Conservation (phyloP, 2,797 vertebrate species). For the Lacerta bilineata region DNA sequence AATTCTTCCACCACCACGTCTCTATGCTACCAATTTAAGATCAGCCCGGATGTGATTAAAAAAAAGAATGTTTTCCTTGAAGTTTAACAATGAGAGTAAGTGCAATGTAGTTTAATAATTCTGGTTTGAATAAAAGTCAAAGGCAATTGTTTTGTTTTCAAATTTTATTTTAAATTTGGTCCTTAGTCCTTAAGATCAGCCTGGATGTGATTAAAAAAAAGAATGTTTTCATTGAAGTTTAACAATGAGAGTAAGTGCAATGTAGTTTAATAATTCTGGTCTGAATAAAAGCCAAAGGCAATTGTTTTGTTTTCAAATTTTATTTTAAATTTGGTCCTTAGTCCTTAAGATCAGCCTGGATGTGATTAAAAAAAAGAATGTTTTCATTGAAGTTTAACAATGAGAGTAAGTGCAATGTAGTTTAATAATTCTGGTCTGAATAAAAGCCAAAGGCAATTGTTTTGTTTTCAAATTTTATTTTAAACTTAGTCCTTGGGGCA, state of each 20-base stretch:
- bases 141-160: not conserved
- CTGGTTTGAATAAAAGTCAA: not conserved
- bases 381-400: not conserved
- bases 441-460: not conserved
- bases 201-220: not conserved
- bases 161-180: not conserved
- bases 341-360: not conserved
- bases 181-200: not conserved
- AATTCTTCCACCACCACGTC: not conserved
- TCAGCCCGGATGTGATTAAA: not conserved
- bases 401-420: not conserved
- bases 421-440: not conserved
- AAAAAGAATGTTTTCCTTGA: not conserved
- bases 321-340: not conserved
- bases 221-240: not conserved
- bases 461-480: not conserved
- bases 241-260: not conserved
- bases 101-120: not conserved
- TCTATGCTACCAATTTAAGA: not conserved
- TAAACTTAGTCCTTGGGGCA: not conserved
- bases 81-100: not conserved
- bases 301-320: not conserved
- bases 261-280: not conserved
- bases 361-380: not conserved
- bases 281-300: not conserved